These are phyloP conservation scores for Campoplex nolae DNA, from an alignment of 2,888 invertebrate genomes.

Conservation along the genomic window DNA sequence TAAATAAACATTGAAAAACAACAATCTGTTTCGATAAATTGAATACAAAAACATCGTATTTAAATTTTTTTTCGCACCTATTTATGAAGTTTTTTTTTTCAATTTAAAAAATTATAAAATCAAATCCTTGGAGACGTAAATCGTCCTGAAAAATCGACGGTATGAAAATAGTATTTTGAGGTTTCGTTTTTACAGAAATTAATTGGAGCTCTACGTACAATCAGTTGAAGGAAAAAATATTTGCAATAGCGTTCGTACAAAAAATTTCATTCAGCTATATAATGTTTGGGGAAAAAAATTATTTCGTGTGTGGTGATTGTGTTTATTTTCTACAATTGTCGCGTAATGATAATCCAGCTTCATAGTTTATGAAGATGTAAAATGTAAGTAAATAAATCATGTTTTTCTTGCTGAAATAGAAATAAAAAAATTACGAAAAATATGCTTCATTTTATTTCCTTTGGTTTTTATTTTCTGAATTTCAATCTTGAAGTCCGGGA, in stretches of 20 bases:
- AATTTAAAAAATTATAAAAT: too few species aligned
- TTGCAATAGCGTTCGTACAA: too few species aligned
- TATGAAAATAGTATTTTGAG: too few species aligned
- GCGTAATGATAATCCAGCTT: slow-evolving; percentile 67
- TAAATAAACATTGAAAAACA: background rate
- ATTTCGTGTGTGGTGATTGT: slow-evolving; percentile 21
- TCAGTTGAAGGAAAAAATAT: too few species aligned
- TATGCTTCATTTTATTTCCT: slow-evolving; percentile 36
- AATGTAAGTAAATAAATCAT: slow-evolving; percentile 64
- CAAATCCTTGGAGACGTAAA: too few species aligned
- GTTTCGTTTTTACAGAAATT: too few species aligned
- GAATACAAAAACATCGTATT: background rate
- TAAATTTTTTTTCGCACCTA: too few species aligned
- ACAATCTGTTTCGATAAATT: background rate
- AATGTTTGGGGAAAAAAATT: too few species aligned
- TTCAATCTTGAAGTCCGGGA: background rate
- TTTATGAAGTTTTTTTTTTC: too few species aligned
- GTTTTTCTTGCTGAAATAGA: slow-evolving; percentile 49
- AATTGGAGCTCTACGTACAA: too few species aligned
- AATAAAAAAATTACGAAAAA: slow-evolving; percentile 57
- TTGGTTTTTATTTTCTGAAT: slow-evolving; percentile 38
- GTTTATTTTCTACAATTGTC: slow-evolving; percentile 46
- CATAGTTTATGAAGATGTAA: slow-evolving; percentile 74
- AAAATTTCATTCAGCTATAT: too few species aligned
- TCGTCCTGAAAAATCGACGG: too few species aligned